phyloP scores from a whole-genome alignment of 2,888 invertebrate species.

The Corbicula japonica region DNA sequence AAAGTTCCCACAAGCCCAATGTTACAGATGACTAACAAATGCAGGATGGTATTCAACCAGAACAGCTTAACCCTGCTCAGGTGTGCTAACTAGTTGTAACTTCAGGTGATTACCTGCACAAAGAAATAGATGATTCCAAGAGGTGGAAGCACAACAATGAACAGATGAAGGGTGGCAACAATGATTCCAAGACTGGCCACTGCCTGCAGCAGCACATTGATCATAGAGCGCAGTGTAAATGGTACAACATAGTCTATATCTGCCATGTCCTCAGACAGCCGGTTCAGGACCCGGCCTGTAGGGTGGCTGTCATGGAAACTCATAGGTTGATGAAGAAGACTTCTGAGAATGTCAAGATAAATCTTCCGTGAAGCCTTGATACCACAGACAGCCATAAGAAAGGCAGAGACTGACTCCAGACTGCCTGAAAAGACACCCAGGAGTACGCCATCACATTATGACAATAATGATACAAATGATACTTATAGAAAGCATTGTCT shows the following conservation, averaged over 20 bases:
- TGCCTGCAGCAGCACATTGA: constrained; percentile 75
- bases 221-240: constrained; percentile 82
- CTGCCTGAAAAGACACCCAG: constrained; percentile 72
- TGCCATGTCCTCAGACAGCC: constrained; percentile 80
- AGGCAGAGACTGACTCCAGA: constrained; percentile 74
- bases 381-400: constrained; percentile 85
- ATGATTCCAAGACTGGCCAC: constrained; percentile 74
- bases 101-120: constrained; percentile 84
- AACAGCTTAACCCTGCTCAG: no score
- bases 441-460: background rate
- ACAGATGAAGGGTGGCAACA: constrained; percentile 72
- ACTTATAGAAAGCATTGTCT: constrained; percentile 3
- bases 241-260: constrained; percentile 82
- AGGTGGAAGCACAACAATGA: constrained; percentile 71
- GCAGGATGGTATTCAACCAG: no score
- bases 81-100: no score
- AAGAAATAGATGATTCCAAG: constrained; percentile 76
- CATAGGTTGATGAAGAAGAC: constrained; percentile 81
- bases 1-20: no score
- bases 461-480: background rate
- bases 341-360: constrained; percentile 82
- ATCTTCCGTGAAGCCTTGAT: constrained; percentile 84
- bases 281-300: constrained; percentile 86
- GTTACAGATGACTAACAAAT: no score
- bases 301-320: constrained; percentile 85